Evolutionary conservation across 2,113 vertebrate genomes (phyloP), one percentile per base, ranked within the genome.

Genomic region (Equus quagga): DNA sequence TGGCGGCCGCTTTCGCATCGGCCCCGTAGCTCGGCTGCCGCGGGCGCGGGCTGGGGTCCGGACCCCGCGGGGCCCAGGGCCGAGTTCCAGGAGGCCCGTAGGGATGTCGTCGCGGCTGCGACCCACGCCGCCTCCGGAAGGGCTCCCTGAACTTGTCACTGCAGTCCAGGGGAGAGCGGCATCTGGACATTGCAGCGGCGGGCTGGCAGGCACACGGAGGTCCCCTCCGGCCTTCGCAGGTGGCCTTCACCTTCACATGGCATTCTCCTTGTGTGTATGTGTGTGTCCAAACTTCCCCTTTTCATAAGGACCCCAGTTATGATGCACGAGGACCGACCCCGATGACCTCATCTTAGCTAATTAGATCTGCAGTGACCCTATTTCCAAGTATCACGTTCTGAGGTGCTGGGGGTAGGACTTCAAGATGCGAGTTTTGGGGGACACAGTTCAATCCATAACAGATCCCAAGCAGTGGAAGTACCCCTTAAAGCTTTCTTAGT

Each of bases 61-160:
- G 19, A 41, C 36, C 49, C 56, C 0, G 21, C 12, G 1, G 7
- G 51, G 41, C 51, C 49, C 49, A 58, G 23, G 70, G 51, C 8
- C 0, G 24, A 51, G 72, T 78, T 69, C 51, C 24, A 26, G 11
- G 51, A 91, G 41, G 26, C 41, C 0, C 8, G 60, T 11, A 11
- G 49, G 3, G 6, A 19, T 2, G 8, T 46, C 8, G 0, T 46
- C 46, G n/a, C 0, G 4, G 33, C 19, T 51, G n/a, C 1, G 9
- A 44, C n/a, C 51, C 3, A 51, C 2, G 10, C 19, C 2, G 2
- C 36, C 23, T 65, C 86, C 0, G 7, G 46, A 49, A 0, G 19
- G 23, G 23, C 12, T 67, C 12, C 41, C 41, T 69, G 54, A 70
- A 51, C 19, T 9, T 8, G 51, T 33, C 46, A 3, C 6, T 60